Evolutionary conservation across 2,113 vertebrate species (phyloP).

Genomic region (Trogon surrucura): DNA sequence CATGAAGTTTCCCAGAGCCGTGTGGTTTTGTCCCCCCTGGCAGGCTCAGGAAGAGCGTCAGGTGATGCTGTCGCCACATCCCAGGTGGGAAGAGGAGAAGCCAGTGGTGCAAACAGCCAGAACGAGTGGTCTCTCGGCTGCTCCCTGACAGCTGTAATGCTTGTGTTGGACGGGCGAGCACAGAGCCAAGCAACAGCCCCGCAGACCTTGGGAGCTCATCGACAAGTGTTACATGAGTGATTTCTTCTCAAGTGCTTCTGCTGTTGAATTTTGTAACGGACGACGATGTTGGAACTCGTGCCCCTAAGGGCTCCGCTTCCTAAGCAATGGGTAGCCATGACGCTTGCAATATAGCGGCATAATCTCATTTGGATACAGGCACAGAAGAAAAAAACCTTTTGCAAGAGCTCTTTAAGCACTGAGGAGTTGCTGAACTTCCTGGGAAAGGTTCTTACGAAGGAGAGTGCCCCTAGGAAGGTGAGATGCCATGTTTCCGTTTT

Average conservation of each 20-base stretch:
- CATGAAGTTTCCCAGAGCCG: background rate
- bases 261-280: background rate
- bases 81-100: background rate
- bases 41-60: background rate
- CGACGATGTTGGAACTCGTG: background rate
- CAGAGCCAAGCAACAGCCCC: background rate
- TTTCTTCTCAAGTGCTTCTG: background rate
- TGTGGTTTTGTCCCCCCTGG: background rate
- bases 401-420: background rate
- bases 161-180: background rate
- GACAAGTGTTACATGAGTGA: background rate
- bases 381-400: background rate
- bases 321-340: background rate
- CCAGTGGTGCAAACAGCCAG: background rate
- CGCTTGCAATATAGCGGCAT: background rate
- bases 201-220: rapidly evolving
- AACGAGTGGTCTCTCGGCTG: background rate
- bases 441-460: background rate
- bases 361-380: background rate
- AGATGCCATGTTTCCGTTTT: background rate
- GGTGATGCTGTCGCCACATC: background rate
- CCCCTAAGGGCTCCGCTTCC: background rate
- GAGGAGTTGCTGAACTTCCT: background rate
- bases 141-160: background rate
- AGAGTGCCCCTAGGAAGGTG: background rate